Evolutionary conservation across 2,797 vertebrate genomes (phyloP).

Genomic region (Apogon hyalosoma): DNA sequence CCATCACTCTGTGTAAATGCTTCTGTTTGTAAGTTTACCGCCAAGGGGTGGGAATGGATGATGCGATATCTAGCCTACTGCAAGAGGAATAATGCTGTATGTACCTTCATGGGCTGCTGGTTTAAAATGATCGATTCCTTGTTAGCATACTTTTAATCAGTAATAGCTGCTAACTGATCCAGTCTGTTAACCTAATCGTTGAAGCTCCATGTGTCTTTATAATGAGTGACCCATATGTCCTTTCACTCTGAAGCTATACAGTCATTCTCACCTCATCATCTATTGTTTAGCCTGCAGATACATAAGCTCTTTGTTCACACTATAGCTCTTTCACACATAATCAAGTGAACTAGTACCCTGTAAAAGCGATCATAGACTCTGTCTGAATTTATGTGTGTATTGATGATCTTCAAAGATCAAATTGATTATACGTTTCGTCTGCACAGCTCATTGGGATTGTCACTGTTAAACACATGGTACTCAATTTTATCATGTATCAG

Average conservation of each 20-base stretch:
- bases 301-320: neutral
- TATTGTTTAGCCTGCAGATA: neutral
- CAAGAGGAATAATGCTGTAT: neutral
- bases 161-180: slow-evolving; percentile 4
- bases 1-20: neutral
- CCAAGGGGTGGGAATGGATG: neutral
- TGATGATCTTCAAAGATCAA: neutral
- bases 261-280: slow-evolving; percentile 22
- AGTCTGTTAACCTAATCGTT: neutral
- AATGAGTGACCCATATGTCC: slow-evolving; percentile 42
- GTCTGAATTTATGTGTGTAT: slow-evolving; percentile 2
- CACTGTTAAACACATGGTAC: neutral
- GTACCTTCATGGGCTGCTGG: neutral
- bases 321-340: neutral
- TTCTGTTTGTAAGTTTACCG: neutral
- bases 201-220: slow-evolving; percentile 11
- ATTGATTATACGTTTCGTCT: neutral
- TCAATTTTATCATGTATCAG: neutral
- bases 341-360: neutral
- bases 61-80: neutral
- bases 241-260: slow-evolving; percentile 11
- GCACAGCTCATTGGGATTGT: neutral
- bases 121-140: slow-evolving; percentile 4
- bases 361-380: neutral
- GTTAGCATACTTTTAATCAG: slow-evolving; percentile 1